phyloP scores from a whole-genome alignment of 2,113 vertebrate species.

The Caranx melampygus region DNA sequence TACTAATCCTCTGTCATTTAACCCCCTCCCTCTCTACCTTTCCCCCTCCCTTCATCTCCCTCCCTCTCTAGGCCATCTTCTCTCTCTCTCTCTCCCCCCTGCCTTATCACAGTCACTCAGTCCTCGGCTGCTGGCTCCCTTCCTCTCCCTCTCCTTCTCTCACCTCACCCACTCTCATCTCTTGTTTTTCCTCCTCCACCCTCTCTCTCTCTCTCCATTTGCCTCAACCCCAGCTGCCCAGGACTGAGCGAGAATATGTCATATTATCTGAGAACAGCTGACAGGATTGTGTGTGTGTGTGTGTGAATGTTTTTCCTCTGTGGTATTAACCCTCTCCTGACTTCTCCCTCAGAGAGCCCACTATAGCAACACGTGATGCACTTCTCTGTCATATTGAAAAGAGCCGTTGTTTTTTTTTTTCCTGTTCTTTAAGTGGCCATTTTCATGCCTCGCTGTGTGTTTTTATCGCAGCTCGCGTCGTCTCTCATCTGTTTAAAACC shows the following conservation, averaged over 20 bases:
- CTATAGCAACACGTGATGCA: neutral
- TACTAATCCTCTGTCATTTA: constrained; percentile 74
- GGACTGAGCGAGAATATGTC: constrained; percentile 41
- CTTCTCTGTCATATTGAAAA: constrained; percentile 18
- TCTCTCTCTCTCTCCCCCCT: constrained; percentile 15
- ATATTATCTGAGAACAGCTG: constrained; percentile 49
- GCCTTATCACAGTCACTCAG: constrained; percentile 74
- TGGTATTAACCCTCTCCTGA: constrained; percentile 53
- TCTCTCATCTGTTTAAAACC: neutral
- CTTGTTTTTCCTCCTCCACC: neutral
- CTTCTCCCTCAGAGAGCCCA: constrained; percentile 16
- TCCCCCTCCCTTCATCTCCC: constrained; percentile 39
- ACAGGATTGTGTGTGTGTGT: constrained; percentile 15
- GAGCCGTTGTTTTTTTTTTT: neutral
- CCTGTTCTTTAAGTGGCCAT: constrained; percentile 26
- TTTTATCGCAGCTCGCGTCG: neutral
- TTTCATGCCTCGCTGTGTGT: constrained; percentile 43
- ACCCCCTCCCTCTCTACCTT: constrained; percentile 38
- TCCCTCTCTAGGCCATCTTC: constrained; percentile 57
- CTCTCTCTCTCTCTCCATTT: neutral
- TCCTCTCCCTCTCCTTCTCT: constrained; percentile 3
- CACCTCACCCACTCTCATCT: constrained; percentile 10
- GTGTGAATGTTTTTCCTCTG: neutral
- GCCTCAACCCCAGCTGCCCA: constrained; percentile 22
- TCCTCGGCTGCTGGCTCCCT: constrained; percentile 57